Evolutionary conservation across 2,113 vertebrate species (phyloP).

Genomic region (Motacilla tschutschensis): DNA sequence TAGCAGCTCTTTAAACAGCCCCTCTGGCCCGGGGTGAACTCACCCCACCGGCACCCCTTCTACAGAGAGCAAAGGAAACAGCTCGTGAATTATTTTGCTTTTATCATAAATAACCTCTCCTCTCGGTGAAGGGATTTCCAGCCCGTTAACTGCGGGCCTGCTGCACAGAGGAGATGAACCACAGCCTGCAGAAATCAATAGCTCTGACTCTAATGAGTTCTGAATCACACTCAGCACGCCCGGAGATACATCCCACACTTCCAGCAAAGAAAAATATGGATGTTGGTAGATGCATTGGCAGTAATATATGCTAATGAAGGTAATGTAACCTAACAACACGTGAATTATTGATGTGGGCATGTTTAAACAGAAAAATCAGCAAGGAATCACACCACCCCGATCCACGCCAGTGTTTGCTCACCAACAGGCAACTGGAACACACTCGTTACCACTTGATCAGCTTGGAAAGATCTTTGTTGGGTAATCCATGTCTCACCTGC

Average conservation of each 20-base stretch:
- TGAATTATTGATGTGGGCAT: constrained; percentile 53
- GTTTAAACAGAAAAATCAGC: constrained; percentile 38
- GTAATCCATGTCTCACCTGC: background rate
- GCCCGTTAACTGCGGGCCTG: background rate
- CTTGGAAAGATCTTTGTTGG: background rate
- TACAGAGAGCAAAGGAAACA: background rate
- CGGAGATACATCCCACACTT: background rate
- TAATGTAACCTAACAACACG: constrained; percentile 36
- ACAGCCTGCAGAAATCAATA: constrained; percentile 29
- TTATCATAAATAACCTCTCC: constrained; percentile 14
- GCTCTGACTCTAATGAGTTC: constrained; percentile 16
- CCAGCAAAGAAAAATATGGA: constrained; percentile 11
- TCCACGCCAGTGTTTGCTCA: background rate
- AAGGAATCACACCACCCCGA: background rate
- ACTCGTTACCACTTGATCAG: background rate
- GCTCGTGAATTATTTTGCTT: constrained; percentile 14
- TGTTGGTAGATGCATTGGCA: constrained; percentile 25
- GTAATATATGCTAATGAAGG: constrained; percentile 50
- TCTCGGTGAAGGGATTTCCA: background rate
- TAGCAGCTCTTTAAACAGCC: background rate
- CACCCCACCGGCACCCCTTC: background rate
- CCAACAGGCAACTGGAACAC: background rate
- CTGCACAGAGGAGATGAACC: background rate
- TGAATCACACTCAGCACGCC: constrained; percentile 22
- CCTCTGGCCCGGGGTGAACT: background rate